Percentiles rank a stretch among this genome's conserved stretches.
These are phyloP conservation scores for Hipparchia sbordonii DNA, from an alignment of 2,888 invertebrate species.

Conservation along the genomic window DNA sequence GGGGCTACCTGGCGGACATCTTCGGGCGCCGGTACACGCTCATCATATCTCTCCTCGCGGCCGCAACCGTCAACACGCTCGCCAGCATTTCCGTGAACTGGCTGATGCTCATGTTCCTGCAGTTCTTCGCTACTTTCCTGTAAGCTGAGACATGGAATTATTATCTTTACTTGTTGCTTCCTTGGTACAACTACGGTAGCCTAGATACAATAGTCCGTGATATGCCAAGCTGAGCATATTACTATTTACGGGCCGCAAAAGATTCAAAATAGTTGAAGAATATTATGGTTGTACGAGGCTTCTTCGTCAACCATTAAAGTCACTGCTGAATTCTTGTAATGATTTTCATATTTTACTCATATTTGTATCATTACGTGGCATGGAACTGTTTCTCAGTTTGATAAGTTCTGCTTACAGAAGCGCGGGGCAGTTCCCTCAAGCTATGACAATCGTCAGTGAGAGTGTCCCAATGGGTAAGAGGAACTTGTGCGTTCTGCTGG, in stretches of 20 bases:
- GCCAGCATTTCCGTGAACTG: constrained; percentile 69
- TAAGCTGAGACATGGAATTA: constrained; percentile 46
- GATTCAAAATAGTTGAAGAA: too few relatives aligned
- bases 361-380: too few relatives aligned
- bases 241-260: too few relatives aligned
- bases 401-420: constrained; percentile 39
- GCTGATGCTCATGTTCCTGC: constrained; percentile 66
- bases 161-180: too few relatives aligned
- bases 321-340: too few relatives aligned
- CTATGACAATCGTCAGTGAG: constrained; percentile 50
- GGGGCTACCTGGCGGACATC: constrained; percentile 70
- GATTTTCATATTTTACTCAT: too few relatives aligned
- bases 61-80: constrained; percentile 56
- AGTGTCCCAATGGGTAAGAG: constrained; percentile 48
- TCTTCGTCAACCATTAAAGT: too few relatives aligned
- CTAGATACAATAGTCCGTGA: too few relatives aligned
- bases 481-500: constrained; percentile 46
- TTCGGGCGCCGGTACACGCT: constrained; percentile 62
- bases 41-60: constrained; percentile 52
- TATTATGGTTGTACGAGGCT: too few relatives aligned
- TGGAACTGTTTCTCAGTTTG: too few relatives aligned
- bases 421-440: constrained; percentile 46
- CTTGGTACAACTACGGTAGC: too few relatives aligned
- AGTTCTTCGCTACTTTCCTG: constrained; percentile 61
- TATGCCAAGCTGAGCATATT: too few relatives aligned